Conservation (phyloP, 2,888 invertebrate species). For the Heteromurus nitidus region DNA sequence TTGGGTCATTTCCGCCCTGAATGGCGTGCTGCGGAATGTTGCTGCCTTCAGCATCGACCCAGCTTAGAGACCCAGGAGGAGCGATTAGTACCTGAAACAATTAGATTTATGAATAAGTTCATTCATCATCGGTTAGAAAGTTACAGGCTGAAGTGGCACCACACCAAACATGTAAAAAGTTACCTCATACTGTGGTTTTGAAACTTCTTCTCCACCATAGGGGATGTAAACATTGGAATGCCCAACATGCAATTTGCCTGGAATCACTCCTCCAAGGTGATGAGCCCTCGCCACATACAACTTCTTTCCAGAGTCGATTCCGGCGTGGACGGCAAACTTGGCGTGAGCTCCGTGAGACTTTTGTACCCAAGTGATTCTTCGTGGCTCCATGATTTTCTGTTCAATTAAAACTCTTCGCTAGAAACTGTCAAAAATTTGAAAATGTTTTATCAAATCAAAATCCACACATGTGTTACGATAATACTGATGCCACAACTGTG, state of each 20-base stretch:
- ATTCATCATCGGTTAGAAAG: too few relatives aligned
- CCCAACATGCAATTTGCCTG: slow-evolving; percentile 59
- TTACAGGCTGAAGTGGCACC: too few relatives aligned
- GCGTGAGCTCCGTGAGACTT: slow-evolving; percentile 44
- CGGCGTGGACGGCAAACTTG: slow-evolving; percentile 61
- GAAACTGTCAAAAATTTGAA: too few relatives aligned
- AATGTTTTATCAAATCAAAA: too few relatives aligned
- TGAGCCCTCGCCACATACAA: slow-evolving; percentile 65
- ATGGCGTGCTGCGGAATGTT: slow-evolving; percentile 59
- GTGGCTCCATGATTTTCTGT: slow-evolving; percentile 2
- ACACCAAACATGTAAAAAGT: too few relatives aligned
- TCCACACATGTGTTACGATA: too few relatives aligned
- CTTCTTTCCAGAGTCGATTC: slow-evolving; percentile 58
- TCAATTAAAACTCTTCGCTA: too few relatives aligned
- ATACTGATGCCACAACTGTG: too few relatives aligned
- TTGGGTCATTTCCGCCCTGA: slow-evolving; percentile 53
- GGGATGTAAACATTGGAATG: slow-evolving; percentile 65
- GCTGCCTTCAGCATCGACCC: slow-evolving; percentile 53
- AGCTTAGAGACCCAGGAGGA: slow-evolving; percentile 63
- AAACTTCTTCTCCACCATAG: slow-evolving; percentile 51
- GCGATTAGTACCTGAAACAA: slow-evolving; percentile 55
- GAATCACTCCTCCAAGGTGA: slow-evolving; percentile 52
- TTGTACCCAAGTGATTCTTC: slow-evolving; percentile 44
- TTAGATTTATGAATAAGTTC: too few relatives aligned
- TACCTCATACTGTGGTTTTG: slow-evolving; percentile 49